Evolutionary conservation across 1,140 invertebrate genomes (phyloP).

Genomic region (Cydia fagiglandana): DNA sequence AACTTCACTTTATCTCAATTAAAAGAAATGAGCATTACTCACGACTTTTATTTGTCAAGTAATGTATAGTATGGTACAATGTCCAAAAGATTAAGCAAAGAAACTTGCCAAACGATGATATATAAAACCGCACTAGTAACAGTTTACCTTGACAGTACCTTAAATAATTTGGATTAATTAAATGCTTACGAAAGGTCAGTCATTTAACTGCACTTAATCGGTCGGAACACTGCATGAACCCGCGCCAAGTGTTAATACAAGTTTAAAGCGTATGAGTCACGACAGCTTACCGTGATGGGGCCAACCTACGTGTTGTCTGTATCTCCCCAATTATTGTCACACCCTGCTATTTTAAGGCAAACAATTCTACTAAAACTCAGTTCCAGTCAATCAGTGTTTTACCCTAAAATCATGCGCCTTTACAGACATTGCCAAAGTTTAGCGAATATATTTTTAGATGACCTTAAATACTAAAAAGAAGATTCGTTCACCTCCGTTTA

Average conservation of each 20-base stretch:
- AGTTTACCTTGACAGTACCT: not conserved
- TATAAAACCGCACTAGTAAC: not conserved
- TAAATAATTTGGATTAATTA: constrained; percentile 9
- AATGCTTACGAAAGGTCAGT: not conserved
- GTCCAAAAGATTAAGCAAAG: not conserved
- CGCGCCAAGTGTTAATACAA: not conserved
- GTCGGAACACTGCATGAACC: not conserved
- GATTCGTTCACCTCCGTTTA: constrained; percentile 1
- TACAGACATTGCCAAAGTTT: constrained; percentile 8
- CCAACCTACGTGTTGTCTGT: not conserved
- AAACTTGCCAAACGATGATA: not conserved
- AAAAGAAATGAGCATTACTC: not conserved
- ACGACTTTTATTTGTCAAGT: not conserved
- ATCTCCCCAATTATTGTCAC: not conserved
- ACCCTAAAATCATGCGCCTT: not conserved
- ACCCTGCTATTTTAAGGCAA: not conserved
- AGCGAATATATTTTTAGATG: not conserved
- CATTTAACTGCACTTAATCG: constrained; percentile 12
- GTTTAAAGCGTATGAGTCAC: not conserved
- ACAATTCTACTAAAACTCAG: not conserved
- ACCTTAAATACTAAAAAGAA: not conserved
- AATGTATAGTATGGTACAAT: no score
- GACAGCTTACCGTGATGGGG: not conserved
- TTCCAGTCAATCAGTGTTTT: not conserved
- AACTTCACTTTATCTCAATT: no score